Evolutionary conservation across 2,888 invertebrate species (phyloP).

Genomic region (Diarsia dahlii): DNA sequence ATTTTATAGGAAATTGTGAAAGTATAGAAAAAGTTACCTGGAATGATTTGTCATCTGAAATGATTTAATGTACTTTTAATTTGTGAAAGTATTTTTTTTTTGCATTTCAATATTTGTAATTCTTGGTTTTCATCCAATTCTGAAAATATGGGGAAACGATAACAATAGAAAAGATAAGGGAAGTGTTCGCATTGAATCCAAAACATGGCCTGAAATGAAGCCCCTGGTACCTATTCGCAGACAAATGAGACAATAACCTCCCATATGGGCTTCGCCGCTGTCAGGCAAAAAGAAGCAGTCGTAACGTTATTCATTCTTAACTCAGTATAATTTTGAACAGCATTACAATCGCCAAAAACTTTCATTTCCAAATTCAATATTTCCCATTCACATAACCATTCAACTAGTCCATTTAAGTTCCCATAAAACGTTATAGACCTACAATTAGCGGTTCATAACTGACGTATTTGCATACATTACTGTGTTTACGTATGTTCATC

Average conservation of each 20-base stretch:
- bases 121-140: neutral
- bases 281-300: too few species aligned
- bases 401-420: constrained; percentile 39
- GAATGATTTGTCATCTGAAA: neutral
- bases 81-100: neutral
- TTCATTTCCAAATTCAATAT: constrained; percentile 9
- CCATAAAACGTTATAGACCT: constrained; percentile 37
- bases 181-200: neutral
- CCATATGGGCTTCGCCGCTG: too few species aligned
- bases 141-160: neutral
- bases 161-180: neutral
- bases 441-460: constrained; percentile 61
- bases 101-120: too few species aligned
- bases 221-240: neutral
- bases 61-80: too few species aligned
- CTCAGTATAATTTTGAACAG: neutral
- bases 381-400: constrained; percentile 13
- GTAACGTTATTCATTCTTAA: neutral
- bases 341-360: neutral
- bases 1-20: constrained; percentile 2
- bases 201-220: neutral
- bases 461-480: constrained; percentile 74
- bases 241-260: too few species aligned
- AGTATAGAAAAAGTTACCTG: neutral
- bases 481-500: constrained; percentile 61